Conservation (phyloP, 64 coral and sea anemone genomes). For the Stylophora pistillata region DNA sequence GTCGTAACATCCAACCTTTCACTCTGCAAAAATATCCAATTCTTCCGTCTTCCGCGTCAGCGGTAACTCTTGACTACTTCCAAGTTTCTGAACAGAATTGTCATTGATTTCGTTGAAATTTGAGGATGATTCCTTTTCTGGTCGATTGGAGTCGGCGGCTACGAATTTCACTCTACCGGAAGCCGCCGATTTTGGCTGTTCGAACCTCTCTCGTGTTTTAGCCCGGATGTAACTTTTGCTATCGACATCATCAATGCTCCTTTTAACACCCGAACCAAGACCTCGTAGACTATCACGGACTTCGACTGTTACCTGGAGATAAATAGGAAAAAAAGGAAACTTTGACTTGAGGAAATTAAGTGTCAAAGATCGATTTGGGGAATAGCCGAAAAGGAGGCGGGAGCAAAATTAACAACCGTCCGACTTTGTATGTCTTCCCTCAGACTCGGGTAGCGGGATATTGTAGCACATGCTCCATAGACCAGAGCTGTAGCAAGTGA, state of each 20-base stretch:
- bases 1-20: background rate
- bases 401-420: too few relatives aligned
- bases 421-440: too few relatives aligned
- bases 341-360: background rate
- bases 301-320: conserved; percentile 58
- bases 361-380: background rate
- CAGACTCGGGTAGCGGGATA: too few relatives aligned
- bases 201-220: conserved; percentile 68
- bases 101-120: background rate
- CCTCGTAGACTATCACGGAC: conserved; percentile 62
- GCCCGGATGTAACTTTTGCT: conserved; percentile 46
- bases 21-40: conserved; percentile 34
- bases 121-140: background rate
- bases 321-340: background rate
- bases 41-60: background rate
- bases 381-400: too few relatives aligned
- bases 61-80: background rate
- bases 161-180: conserved; percentile 17
- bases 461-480: too few relatives aligned
- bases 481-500: too few relatives aligned
- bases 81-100: background rate
- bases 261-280: conserved; percentile 59
- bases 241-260: conserved; percentile 51
- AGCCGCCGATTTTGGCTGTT: background rate
- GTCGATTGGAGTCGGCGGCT: background rate